Evolutionary conservation across 2,888 invertebrate species (phyloP), one percentile per base, ranked within the genome.

Genomic region (Andrena bicolor): DNA sequence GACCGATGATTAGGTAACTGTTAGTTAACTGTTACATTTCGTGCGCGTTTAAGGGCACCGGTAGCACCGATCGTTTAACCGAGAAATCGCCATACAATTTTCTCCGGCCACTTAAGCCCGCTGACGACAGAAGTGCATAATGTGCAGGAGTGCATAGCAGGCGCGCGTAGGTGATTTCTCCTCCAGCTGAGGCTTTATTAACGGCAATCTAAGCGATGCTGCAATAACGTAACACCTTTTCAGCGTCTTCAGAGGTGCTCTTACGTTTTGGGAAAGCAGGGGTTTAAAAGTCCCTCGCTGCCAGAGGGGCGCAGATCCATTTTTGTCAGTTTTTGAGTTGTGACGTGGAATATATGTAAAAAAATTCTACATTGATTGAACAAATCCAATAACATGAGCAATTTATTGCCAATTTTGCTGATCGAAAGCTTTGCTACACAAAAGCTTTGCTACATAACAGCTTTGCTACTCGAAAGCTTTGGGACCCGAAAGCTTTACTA

Each of bases 71-170:
- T 76, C 84, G 80, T 84, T 84, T 86, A 86, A 86, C 84, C 78
- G 83, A 80, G 78, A 86, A 88, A 88, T 89, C 82, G 74, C 71
- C 58, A 41, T 74, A 73, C 84, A 83, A 90, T 91, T 88, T 76
- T 86, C 79, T 77, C 71, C 86, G 90, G 84, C 87, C 90, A 87
- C 89, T 91, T 91, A 88, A 90, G 77, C 84, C 66, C 83, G 30
- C 73, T 86, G 86, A 90, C 79, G 79, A 86, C 61, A 78, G 75
- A 76, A 23, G 61, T 26, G 72, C 76, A 76, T 83, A 79, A 88
- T 79, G 80, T 63, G 71, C 63, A 20, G 23, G 41, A 23, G 61
- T 58, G 28, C 49, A 63, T 32, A 75, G 53, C 26, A 75, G 65
- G 66, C 66, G 35, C 68, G 60, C 41, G 66, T 69, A 35, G 75